Evolutionary conservation across 2,797 vertebrate species (phyloP).

Genomic region (Xerus rutilus): DNA sequence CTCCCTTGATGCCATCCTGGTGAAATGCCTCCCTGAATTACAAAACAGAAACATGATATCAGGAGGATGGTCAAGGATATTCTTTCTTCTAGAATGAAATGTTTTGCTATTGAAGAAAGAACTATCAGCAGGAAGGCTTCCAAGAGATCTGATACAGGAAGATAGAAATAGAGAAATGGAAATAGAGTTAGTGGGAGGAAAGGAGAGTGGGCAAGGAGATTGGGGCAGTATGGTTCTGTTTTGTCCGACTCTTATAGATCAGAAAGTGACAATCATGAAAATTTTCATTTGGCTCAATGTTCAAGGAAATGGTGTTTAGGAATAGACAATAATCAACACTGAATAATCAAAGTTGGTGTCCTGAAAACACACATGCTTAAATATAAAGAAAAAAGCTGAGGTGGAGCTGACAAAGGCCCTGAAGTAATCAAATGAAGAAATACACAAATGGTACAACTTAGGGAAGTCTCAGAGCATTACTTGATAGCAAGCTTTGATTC

Average conservation of each 20-base stretch:
- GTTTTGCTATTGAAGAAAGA: neutral
- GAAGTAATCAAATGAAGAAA: neutral
- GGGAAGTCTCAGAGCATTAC: neutral
- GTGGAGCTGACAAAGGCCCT: neutral
- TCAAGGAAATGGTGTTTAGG: neutral
- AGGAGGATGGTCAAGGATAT: neutral
- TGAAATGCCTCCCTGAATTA: neutral
- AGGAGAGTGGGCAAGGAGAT: neutral
- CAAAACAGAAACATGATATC: rapidly evolving
- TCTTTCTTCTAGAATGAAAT: neutral
- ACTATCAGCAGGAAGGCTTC: neutral
- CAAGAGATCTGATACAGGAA: neutral
- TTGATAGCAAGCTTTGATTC: neutral
- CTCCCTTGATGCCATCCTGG: too few species aligned
- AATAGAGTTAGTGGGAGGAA: neutral
- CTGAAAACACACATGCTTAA: neutral
- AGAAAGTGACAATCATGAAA: neutral
- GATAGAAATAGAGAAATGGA: neutral
- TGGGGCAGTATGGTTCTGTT: neutral
- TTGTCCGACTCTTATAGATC: neutral
- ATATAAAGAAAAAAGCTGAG: neutral
- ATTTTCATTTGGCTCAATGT: neutral
- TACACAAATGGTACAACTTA: neutral
- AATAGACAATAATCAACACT: neutral
- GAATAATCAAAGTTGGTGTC: neutral